phyloP scores from a whole-genome alignment of 1,140 invertebrate genomes.

The Ips nitidus region DNA sequence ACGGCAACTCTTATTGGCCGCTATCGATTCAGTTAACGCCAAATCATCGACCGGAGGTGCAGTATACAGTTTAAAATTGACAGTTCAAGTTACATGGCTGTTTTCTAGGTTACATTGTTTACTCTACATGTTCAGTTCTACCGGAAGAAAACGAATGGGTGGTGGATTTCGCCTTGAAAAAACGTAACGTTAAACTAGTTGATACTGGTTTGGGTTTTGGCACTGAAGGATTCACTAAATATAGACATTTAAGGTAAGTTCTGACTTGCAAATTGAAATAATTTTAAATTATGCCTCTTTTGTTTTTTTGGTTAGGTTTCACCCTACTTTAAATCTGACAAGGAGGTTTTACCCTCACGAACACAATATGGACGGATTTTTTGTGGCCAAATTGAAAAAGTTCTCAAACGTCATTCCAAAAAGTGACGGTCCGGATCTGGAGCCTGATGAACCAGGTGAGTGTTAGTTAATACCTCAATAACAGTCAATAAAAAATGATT shows the following conservation, averaged over 20 bases:
- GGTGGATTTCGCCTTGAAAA: constrained; percentile 93
- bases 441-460: too few relatives aligned
- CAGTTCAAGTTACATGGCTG: background rate
- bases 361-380: constrained; percentile 99
- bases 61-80: too few relatives aligned
- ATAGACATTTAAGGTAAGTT: constrained; percentile 59
- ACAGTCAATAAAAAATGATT: too few relatives aligned
- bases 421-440: constrained; percentile 38
- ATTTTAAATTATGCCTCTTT: background rate
- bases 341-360: constrained; percentile 95
- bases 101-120: constrained; percentile 75
- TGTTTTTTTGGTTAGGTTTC: constrained; percentile 68
- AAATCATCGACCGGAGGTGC: constrained; percentile 84
- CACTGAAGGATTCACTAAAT: constrained; percentile 90
- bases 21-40: constrained; percentile 95
- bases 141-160: constrained; percentile 99
- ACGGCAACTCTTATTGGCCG: constrained; percentile 88
- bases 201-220: constrained; percentile 95
- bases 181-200: constrained; percentile 91
- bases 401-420: constrained; percentile 81
- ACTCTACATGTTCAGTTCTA: constrained; percentile 97
- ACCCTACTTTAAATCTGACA: constrained; percentile 88
- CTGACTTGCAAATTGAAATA: background rate
- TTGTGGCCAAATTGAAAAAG: constrained; percentile 98
- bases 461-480: too few relatives aligned